phyloP scores from a whole-genome alignment of 2,888 invertebrate species.

The Dynastes grantii region DNA sequence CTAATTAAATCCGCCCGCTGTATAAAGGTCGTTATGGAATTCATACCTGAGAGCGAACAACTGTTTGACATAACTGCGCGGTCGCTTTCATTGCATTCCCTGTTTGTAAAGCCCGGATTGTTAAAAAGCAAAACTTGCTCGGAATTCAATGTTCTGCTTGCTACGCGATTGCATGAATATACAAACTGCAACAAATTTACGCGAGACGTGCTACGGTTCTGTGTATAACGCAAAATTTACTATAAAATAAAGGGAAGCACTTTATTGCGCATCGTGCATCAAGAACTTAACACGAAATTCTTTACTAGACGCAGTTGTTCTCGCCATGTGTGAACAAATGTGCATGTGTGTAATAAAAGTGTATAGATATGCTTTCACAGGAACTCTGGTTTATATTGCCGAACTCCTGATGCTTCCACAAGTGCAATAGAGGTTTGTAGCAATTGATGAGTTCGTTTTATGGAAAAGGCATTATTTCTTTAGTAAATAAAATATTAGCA shows the following conservation, averaged over 20 bases:
- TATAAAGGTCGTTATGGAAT: constrained; percentile 68
- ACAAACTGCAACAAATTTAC: constrained; percentile 48
- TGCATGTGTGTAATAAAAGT: too few relatives aligned
- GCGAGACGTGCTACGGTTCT: constrained; percentile 30
- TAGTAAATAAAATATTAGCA: too few relatives aligned
- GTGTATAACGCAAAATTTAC: constrained; percentile 33
- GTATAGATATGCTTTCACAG: too few relatives aligned
- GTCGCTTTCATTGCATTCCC: constrained; percentile 67
- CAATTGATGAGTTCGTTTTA: too few relatives aligned
- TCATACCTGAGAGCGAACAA: constrained; percentile 69
- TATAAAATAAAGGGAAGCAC: constrained; percentile 34
- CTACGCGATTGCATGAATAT: constrained; percentile 46
- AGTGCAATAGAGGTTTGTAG: too few relatives aligned
- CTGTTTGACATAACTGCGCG: constrained; percentile 68
- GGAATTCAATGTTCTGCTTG: constrained; percentile 49
- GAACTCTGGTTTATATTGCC: too few relatives aligned
- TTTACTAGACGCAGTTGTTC: not conserved
- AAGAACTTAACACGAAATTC: constrained; percentile 24
- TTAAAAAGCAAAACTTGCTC: constrained; percentile 63
- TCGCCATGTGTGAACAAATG: not conserved
- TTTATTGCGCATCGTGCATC: constrained; percentile 20
- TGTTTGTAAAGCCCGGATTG: constrained; percentile 66
- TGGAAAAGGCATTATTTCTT: too few relatives aligned
- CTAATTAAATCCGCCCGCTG: constrained; percentile 67
- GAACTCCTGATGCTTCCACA: too few relatives aligned